phyloP scores from a whole-genome alignment of 2,888 invertebrate genomes.

The Taenaris catops region DNA sequence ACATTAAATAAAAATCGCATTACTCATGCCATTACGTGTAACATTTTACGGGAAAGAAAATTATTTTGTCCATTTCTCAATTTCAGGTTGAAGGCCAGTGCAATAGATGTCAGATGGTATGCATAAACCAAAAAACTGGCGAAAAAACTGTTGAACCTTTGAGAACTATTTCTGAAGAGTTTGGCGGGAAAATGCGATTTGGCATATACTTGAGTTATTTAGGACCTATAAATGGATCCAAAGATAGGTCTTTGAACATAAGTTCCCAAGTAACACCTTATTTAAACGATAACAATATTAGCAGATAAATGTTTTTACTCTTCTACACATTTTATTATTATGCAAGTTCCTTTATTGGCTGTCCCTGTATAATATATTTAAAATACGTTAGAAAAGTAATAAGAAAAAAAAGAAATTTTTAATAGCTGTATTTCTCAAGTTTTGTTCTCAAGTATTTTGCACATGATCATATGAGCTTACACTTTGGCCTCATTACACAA shows the following conservation, averaged over 20 bases:
- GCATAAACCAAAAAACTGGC: conserved; percentile 93
- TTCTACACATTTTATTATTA: no score
- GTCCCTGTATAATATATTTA: not conserved
- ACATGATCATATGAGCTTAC: no score
- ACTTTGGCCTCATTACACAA: no score
- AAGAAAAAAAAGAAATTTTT: no score
- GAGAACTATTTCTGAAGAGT: conserved; percentile 85
- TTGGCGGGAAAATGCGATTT: conserved; percentile 88
- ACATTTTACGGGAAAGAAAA: no score
- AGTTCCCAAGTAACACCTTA: conserved; percentile 41
- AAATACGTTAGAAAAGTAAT: no score
- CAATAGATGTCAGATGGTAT: conserved; percentile 96
- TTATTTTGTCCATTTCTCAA: not conserved
- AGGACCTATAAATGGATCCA: conserved; percentile 47
- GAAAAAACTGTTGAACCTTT: conserved; percentile 89
- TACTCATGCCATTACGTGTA: no score
- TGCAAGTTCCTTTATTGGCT: no score
- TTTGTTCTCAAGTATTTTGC: no score
- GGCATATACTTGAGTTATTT: conserved; percentile 86
- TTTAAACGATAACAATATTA: conserved; percentile 32
- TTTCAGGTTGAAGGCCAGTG: conserved; percentile 88
- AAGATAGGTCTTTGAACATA: conserved; percentile 37
- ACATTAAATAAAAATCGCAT: no score
- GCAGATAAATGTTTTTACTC: conserved; percentile 4
- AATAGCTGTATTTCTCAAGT: no score